Base-by-base conservation (phyloP, 2,113 vertebrate species). In the Phalacrocorax aristotelis region DNA sequence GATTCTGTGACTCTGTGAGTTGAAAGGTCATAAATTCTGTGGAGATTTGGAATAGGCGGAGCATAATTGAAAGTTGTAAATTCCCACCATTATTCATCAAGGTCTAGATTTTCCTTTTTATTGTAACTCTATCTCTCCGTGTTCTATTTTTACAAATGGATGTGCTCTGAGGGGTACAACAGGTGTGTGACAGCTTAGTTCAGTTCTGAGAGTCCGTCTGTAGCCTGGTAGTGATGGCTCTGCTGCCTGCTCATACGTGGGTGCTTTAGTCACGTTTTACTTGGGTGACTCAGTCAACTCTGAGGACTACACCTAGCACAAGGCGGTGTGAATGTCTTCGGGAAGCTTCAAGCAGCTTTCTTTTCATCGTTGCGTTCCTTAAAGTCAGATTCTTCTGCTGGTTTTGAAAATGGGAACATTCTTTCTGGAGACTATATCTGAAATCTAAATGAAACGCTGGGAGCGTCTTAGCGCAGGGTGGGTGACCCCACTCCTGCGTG, bases 401-500 rank as follows among this genome's bases (percentile, higher is more conserved):
- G 34, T 34, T 68, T 89, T 51, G 29, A 52, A 64, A 57, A 64
- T 15, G 21, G 51, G 54, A 70, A 8, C 76, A 5, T 42, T 51
- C 32, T 23, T 42, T 64, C n/a, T 44, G 46, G 49, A 34, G 23
- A 13, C 25, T 6, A 1, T 3, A 9, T 26, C 27, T 75, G 42
- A 38, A 71, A 46, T 8, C 12, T 66, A 11, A 23, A 54, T 71
- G 17, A 32, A 17, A 20, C 14, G 9, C 7, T 61, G 22, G 32
- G 55, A 57, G 12, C 18, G 3, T 57, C 42, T 38, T 40, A 30
- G 75, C 22, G 0, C 2, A 8, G 23, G 7, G 11, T 4, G 55
- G 38, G 22, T 49, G n/a, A 21, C 38, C 65, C 36, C 13, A 5
- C 5, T 48, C 23, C 26, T 1, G 0, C 1, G 1, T 30, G 49